These are phyloP conservation scores for Galeopsomyia nigrocyanea DNA, from an alignment of 2,888 invertebrate species.

Conservation along the genomic window DNA sequence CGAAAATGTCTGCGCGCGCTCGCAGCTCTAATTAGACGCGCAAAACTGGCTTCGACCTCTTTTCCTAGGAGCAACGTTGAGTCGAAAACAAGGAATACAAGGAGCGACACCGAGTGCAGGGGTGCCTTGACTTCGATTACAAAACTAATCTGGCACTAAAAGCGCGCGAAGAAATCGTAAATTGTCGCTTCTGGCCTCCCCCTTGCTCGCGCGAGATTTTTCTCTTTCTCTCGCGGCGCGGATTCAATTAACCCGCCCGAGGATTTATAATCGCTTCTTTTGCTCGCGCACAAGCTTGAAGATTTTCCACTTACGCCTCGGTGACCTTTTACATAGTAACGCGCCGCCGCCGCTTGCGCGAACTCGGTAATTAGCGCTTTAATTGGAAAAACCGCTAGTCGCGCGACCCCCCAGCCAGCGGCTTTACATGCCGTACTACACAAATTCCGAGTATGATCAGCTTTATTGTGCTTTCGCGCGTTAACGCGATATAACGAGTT, in stretches of 20 bases:
- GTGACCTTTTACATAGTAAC: too few species aligned
- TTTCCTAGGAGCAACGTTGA: slow-evolving; percentile 2
- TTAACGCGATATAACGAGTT: too few species aligned
- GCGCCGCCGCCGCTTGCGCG: too few species aligned
- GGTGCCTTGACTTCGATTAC: background rate
- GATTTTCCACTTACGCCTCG: too few species aligned
- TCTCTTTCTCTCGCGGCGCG: slow-evolving; percentile 7
- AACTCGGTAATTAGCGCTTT: slow-evolving; percentile 31
- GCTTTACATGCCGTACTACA: too few species aligned
- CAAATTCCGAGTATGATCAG: too few species aligned
- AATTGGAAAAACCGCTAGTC: slow-evolving; percentile 13
- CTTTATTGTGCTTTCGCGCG: too few species aligned
- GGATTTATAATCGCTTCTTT: background rate
- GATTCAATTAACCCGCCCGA: slow-evolving; percentile 3
- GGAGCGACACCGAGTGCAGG: background rate
- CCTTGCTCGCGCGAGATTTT: slow-evolving; percentile 3
- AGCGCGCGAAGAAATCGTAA: slow-evolving; percentile 23
- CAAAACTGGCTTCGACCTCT: slow-evolving; percentile 26
- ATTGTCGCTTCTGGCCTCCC: slow-evolving; percentile 3
- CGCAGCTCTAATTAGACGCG: background rate
- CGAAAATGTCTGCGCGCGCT: background rate
- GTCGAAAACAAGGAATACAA: slow-evolving; percentile 16
- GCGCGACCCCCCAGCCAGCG: background rate
- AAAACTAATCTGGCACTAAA: background rate
- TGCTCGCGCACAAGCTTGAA: background rate